phyloP scores from a whole-genome alignment of 2,888 invertebrate genomes.

The Axea sp. region DNA sequence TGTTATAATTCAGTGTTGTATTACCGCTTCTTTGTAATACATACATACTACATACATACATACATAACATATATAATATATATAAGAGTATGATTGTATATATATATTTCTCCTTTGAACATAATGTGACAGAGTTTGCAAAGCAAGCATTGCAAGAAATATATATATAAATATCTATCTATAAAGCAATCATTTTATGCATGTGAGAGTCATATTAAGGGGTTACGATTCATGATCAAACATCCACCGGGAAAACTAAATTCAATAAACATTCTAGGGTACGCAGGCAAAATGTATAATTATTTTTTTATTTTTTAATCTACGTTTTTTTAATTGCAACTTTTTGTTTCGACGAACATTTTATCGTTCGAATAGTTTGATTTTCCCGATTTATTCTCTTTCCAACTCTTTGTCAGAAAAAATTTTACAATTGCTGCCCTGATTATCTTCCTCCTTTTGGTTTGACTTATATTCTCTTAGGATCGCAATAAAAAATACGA shows the following conservation, averaged over 20 bases:
- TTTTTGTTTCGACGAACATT: too few species aligned
- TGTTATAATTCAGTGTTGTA: conserved; percentile 77
- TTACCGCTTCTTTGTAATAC: conserved; percentile 78
- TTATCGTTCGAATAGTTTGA: too few species aligned
- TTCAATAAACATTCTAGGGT: not conserved
- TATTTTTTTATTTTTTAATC: too few species aligned
- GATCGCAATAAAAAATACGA: conserved; percentile 2
- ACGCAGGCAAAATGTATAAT: too few species aligned
- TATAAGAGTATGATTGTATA: conserved; percentile 52
- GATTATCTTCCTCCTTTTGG: conserved; percentile 9
- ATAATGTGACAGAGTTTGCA: conserved; percentile 59
- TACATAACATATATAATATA: conserved; percentile 43
- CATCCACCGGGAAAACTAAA: not conserved
- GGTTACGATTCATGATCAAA: conserved; percentile 7
- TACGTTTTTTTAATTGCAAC: too few species aligned
- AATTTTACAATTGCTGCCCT: not conserved
- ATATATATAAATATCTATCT: too few species aligned
- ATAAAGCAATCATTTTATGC: conserved; percentile 28
- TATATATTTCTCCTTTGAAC: conserved; percentile 63
- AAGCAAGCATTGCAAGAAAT: conserved; percentile 32
- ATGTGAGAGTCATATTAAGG: conserved; percentile 29
- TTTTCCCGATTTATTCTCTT: too few species aligned
- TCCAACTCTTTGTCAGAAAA: too few species aligned
- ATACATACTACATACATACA: conserved; percentile 58
- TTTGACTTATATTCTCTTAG: conserved; percentile 5